These are phyloP conservation scores for Ctenochaetus hawaiiensis DNA, from an alignment of 2,797 vertebrate genomes.

Conservation along the genomic window DNA sequence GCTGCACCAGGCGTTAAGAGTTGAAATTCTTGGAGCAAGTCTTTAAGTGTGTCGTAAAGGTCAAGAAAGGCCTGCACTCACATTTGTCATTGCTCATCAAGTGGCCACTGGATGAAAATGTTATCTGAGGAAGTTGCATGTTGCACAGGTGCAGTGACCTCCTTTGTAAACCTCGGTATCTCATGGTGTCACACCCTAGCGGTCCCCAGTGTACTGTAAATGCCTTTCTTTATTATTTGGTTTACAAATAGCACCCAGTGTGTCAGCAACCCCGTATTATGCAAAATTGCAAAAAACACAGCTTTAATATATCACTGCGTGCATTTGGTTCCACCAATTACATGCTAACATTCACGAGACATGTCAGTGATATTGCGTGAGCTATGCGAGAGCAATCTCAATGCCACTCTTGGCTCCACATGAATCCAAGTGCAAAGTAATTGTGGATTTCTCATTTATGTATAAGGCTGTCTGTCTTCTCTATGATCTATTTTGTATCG, in stretches of 20 bases:
- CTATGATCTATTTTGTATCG: slow-evolving; percentile 78
- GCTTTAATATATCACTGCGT: slow-evolving; percentile 50
- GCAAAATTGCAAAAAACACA: slow-evolving; percentile 49
- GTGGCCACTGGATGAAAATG: slow-evolving; percentile 80
- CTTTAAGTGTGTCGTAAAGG: slow-evolving; percentile 67
- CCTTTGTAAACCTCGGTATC: slow-evolving; percentile 70
- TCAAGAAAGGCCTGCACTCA: slow-evolving; percentile 57
- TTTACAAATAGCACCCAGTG: slow-evolving; percentile 75
- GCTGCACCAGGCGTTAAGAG: slow-evolving; percentile 35
- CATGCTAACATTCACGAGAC: slow-evolving; percentile 78
- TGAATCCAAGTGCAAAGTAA: slow-evolving; percentile 78
- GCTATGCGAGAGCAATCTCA: slow-evolving; percentile 63
- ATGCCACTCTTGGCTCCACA: slow-evolving; percentile 60
- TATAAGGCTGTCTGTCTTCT: slow-evolving; percentile 74
- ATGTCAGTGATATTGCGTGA: slow-evolving; percentile 59
- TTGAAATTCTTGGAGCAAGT: slow-evolving; percentile 58
- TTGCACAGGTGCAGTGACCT: slow-evolving; percentile 71
- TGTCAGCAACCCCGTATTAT: slow-evolving; percentile 58
- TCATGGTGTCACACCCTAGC: slow-evolving; percentile 77
- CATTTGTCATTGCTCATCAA: slow-evolving; percentile 62
- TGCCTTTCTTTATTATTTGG: slow-evolving; percentile 73
- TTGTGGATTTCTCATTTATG: slow-evolving; percentile 79
- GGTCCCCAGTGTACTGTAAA: slow-evolving; percentile 76
- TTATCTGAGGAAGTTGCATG: slow-evolving; percentile 82
- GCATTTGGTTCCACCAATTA: slow-evolving; percentile 74